Evolutionary conservation across 2,888 invertebrate species (phyloP), one percentile per base, ranked within the genome.

Genomic region (Hirtodrosophila duncani): DNA sequence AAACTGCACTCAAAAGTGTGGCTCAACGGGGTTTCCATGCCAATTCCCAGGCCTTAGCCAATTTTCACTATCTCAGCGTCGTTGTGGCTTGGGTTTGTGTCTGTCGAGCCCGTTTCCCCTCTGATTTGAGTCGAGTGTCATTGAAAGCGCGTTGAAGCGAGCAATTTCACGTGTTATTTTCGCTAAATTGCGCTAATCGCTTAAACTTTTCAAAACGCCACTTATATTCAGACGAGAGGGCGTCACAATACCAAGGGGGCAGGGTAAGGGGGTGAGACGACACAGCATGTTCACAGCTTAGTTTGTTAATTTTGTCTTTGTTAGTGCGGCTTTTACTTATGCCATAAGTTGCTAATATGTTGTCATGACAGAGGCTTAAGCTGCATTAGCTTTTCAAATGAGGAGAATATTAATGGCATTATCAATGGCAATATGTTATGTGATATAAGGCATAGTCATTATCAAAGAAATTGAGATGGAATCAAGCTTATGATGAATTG

Each of bases 151-250:
- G 78, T 72, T 77, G 63, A 71, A 72, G 78, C 82, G 81, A 44
- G 67, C 66, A 68, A 75, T 77, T 77, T 82, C 49, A 62, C 67
- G 61, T 78, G 75, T 77, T 77, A 69, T 78, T 62, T 80, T 68
- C 68, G 80, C 72, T 81, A 75, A 82, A 82, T 74, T 80, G 81
- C 69, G 60, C 66, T 81, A 74, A 81, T 66, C 69, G 63, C 62
- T 75, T 75, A 60, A 72, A 72, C 64, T 79, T 78, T 78, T 78
- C 51, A 66, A 37, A 48, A 36, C 11, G 17, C 14, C 16, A n/a
- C n/a, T n/a, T n/a, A n/a, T n/a, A n/a, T n/a, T n/a, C n/a, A n/a
- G n/a, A n/a, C n/a, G 14, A 26, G 13, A n/a, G 27, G 27, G 13
- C 38, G 29, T 24, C 4, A 23, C 24, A 31, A 9, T 17, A 13